A percentile compares a stretch with the other conserved stretches of the same genome.
phyloP scores from a whole-genome alignment of 1,140 invertebrate genomes.

The Heliothis virescens region DNA sequence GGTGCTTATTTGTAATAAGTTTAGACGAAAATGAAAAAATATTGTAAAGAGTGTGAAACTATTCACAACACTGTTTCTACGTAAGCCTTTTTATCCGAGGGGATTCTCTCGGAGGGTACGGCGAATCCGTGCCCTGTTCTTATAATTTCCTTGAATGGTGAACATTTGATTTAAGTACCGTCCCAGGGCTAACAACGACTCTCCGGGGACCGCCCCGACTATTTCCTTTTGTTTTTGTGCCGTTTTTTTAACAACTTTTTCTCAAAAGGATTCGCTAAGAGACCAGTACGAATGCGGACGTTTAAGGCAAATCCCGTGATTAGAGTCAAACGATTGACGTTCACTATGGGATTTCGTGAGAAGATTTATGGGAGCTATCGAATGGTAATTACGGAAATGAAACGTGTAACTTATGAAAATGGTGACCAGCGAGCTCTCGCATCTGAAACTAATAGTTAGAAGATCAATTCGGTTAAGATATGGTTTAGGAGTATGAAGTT shows the following conservation, averaged over 20 bases:
- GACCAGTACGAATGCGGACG: constrained; percentile 60
- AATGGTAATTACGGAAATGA: constrained; percentile 74
- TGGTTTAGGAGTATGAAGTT: neutral
- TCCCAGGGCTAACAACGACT: constrained; percentile 77
- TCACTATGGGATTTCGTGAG: constrained; percentile 62
- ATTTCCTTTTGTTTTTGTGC: constrained; percentile 81
- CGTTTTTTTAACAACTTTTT: constrained; percentile 79
- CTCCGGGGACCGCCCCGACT: constrained; percentile 78
- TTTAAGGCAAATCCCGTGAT: constrained; percentile 74
- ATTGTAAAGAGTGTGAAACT: constrained; percentile 60
- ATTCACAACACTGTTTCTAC: constrained; percentile 60
- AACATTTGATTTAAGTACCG: constrained; percentile 84
- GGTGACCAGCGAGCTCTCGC: constrained; percentile 54
- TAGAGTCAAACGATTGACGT: constrained; percentile 70
- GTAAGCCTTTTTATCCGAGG: constrained; percentile 70
- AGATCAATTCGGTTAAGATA: constrained; percentile 51
- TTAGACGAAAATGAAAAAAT: constrained; percentile 28
- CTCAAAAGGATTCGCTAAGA: constrained; percentile 73
- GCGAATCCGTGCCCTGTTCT: constrained; percentile 73
- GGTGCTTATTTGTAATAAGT: too few relatives aligned
- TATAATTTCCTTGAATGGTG: constrained; percentile 83
- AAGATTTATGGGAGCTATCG: constrained; percentile 72
- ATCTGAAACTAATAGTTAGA: constrained; percentile 63
- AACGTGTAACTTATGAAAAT: constrained; percentile 77
- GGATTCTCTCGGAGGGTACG: constrained; percentile 61